These are phyloP conservation scores for Drosophila yakuba DNA, from an alignment of 1,140 invertebrate genomes.

Conservation along the genomic window DNA sequence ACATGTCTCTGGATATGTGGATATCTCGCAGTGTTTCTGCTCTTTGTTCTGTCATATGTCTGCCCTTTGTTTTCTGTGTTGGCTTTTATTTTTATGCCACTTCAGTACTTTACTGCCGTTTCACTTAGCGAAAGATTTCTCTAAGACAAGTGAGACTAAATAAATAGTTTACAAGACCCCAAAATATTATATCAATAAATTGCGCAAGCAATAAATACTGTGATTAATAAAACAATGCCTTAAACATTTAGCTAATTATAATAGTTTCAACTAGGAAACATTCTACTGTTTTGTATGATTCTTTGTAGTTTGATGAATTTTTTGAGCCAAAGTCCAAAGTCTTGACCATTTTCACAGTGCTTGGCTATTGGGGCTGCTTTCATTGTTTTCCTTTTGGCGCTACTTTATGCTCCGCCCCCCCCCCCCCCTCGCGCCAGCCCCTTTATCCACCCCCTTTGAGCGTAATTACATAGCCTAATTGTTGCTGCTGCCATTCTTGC, in stretches of 20 bases:
- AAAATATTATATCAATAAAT: no score
- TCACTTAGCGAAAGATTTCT: constrained; percentile 6
- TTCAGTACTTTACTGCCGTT: not conserved
- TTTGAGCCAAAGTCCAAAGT: not conserved
- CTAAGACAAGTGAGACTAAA: no score
- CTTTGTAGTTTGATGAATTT: not conserved
- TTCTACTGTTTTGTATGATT: not conserved
- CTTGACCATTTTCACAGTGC: not conserved
- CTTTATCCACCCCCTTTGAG: not conserved
- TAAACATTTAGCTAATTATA: no score
- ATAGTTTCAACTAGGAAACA: no score
- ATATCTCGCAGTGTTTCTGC: constrained; percentile 8
- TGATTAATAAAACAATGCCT: no score
- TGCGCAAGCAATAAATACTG: no score
- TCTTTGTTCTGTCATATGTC: constrained; percentile 12
- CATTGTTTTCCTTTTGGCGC: not conserved
- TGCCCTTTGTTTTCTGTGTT: constrained; percentile 8
- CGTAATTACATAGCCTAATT: constrained; percentile 64
- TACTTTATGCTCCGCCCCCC: not conserved
- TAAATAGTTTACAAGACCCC: no score
- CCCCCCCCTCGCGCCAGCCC: no score
- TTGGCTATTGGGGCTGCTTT: not conserved
- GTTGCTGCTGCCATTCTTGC: constrained; percentile 41
- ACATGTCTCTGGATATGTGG: constrained; percentile 38
- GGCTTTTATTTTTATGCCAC: constrained; percentile 1